Base-by-base conservation (phyloP, 2,113 vertebrate species). In the Muscicapa adusta region DNA sequence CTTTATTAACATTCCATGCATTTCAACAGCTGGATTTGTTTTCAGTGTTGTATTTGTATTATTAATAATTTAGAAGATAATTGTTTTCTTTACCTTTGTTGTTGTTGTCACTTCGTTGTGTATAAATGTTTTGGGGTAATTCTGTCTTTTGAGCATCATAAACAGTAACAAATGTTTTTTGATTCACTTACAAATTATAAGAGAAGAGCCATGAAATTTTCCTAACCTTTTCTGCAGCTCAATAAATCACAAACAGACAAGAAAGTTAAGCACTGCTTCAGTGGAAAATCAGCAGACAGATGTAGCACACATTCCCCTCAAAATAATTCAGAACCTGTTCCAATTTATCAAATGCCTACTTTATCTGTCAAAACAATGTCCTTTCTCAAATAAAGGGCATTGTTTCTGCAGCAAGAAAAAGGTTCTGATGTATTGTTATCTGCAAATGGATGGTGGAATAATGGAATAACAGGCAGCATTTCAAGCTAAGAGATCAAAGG, bases 341-440 rank as follows among this genome's bases (percentile, higher is more conserved):
- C 98, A 98, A 98, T 98, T 98, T 98, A 98, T 98, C 98, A 98
- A 98, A 98, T 98, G 97, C 97, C 98, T 98, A 97, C 98, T 98
- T 98, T 98, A 98, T 98, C 98, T 98, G 98, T 98, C 98, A 98
- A 98, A 98, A 98, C 98, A 98, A 98, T 96, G 98, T 98, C 98
- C 98, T 98, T 98, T 97, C 97, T 98, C 97, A 97, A 98, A 98
- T 97, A 98, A 98, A 98, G 98, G 98, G 97, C 98, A 98, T 98
- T 98, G 98, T 98, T 98, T 98, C 97, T 98, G 93, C 92, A 96
- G 97, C 90, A 95, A 97, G 96, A 96, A 96, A 98, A 98, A 97
- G 97, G 96, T 97, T 97, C 97, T 98, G 98, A 98, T 98, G 97
- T 97, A 98, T 97, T 98, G 98, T 98, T 98, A 98, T 98, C 98